A percentile compares a stretch with the other conserved stretches of the same genome.
These are phyloP conservation scores for Oryzias sinensis DNA, from an alignment of 2,797 vertebrate genomes.

Conservation along the genomic window DNA sequence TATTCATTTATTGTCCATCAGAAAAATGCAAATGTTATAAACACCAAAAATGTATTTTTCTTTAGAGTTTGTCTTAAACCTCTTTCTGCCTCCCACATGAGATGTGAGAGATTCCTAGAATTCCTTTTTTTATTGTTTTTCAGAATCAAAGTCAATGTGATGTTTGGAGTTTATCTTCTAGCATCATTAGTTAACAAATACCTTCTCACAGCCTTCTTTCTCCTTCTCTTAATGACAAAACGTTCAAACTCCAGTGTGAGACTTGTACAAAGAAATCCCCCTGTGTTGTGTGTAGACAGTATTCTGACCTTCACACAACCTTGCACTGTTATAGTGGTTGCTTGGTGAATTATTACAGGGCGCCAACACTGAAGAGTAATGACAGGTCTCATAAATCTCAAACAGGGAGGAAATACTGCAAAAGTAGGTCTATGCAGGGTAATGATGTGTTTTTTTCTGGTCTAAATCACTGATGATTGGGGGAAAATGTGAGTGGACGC, in stretches of 20 bases:
- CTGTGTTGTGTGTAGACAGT: conserved; percentile 4
- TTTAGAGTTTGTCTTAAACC: no score
- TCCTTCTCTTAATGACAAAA: no score
- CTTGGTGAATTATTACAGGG: conserved; percentile 17
- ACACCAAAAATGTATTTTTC: no score
- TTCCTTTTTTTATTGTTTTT: no score
- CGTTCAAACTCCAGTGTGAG: no score
- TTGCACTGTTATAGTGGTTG: conserved; percentile 31
- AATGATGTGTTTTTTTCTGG: neutral
- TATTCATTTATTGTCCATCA: no score
- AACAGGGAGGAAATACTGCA: neutral
- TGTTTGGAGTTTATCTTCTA: conserved; percentile 29
- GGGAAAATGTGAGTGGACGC: neutral
- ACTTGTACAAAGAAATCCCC: neutral
- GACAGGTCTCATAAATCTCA: conserved; percentile 8
- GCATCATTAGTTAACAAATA: conserved; percentile 73
- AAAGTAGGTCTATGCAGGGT: no score
- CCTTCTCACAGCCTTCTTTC: conserved; percentile 16
- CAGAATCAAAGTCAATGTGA: no score
- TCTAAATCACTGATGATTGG: no score
- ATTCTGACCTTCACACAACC: conserved; percentile 68
- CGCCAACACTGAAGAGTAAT: conserved; percentile 16
- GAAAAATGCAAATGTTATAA: no score
- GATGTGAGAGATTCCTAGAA: no score
- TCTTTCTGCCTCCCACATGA: no score